Conservation (phyloP, 2,888 invertebrate genomes). For the Schizotus pectinicornis region DNA sequence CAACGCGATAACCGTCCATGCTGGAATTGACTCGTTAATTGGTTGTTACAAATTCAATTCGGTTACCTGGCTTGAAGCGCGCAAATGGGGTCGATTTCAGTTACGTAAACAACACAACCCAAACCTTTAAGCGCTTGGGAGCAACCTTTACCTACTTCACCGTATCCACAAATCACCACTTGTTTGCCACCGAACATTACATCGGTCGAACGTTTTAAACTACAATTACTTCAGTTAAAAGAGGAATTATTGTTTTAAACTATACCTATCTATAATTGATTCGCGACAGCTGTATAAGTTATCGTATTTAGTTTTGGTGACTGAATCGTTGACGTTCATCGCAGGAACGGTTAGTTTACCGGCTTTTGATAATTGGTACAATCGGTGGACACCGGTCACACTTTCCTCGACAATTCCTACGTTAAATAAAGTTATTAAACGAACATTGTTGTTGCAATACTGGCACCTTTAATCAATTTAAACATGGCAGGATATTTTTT, state of each 20-base stretch:
- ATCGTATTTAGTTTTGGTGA: constrained; percentile 98
- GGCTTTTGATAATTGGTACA: constrained; percentile 94
- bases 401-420: constrained; percentile 95
- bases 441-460: background rate
- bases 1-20: constrained; percentile 96
- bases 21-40: constrained; percentile 58
- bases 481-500: constrained; percentile 95
- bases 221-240: constrained; percentile 36
- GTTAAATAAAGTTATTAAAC: constrained; percentile 27
- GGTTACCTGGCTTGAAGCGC: constrained; percentile 88
- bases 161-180: constrained; percentile 95
- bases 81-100: constrained; percentile 98
- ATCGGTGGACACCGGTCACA: constrained; percentile 96
- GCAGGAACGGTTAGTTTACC: constrained; percentile 94
- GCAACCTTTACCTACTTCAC: constrained; percentile 97
- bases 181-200: constrained; percentile 98
- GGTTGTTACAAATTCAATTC: background rate
- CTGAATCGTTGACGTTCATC: constrained; percentile 98
- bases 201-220: constrained; percentile 85
- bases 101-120: constrained; percentile 90
- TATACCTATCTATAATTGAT: constrained; percentile 82
- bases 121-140: constrained; percentile 93
- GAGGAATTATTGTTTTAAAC: too few relatives aligned
- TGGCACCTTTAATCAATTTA: constrained; percentile 82
- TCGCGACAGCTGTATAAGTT: constrained; percentile 96